Conservation (phyloP, 1,140 invertebrate genomes). For the Brachionus calyciflorus region DNA sequence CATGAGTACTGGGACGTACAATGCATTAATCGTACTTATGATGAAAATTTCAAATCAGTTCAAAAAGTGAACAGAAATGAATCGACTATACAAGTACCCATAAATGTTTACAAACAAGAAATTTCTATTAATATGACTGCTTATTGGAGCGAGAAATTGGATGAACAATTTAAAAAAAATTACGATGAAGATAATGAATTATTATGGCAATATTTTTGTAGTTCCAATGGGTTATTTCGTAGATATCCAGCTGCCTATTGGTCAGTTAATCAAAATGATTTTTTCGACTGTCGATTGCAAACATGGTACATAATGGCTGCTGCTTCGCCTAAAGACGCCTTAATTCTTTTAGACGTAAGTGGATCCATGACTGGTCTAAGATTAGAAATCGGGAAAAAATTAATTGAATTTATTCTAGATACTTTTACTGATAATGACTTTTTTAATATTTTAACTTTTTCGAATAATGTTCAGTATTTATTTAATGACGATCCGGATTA, state of each 20-base stretch:
- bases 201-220: conserved; percentile 47
- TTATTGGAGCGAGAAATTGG: conserved; percentile 5
- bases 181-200: conserved; percentile 28
- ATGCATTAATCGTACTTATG: conserved; percentile 31
- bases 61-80: conserved; percentile 16
- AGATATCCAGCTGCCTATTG: conserved; percentile 31
- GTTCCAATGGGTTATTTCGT: conserved; percentile 38
- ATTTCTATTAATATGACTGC: conserved; percentile 19
- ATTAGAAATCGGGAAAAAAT: conserved; percentile 84
- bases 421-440: conserved; percentile 97
- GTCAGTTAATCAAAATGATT: conserved; percentile 17
- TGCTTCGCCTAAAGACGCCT: conserved; percentile 91
- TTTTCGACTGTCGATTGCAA: conserved; percentile 46
- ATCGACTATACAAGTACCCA: conserved; percentile 43
- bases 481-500: conserved; percentile 27
- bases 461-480: conserved; percentile 25
- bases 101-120: conserved; percentile 30
- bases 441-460: conserved; percentile 74
- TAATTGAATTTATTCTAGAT: conserved; percentile 82
- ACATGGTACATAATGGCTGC: conserved; percentile 86
- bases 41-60: conserved; percentile 41
- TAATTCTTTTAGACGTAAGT: conserved; percentile 87
- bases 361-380: conserved; percentile 96
- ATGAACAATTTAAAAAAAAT: conserved; percentile 34
- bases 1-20: conserved; percentile 22